A percentile compares a stretch with the other conserved stretches of the same genome.
Evolutionary conservation across 1,140 invertebrate species (phyloP).

Genomic region (Drosophila ironensis): DNA sequence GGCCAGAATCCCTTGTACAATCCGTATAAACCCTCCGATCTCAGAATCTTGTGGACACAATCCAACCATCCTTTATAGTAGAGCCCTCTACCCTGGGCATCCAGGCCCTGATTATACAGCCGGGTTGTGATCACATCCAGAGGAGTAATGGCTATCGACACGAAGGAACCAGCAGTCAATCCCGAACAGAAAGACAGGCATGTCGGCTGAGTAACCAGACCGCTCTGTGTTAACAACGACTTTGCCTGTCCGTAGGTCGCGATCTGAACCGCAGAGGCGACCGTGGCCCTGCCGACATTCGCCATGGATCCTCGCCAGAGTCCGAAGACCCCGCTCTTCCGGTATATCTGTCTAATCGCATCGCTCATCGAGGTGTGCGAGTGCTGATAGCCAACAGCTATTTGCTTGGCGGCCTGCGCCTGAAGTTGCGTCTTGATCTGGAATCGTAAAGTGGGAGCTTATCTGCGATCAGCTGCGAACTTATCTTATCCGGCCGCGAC

Average conservation of each 20-base stretch:
- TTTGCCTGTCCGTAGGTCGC: slow-evolving; percentile 89
- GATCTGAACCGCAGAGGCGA: slow-evolving; percentile 93
- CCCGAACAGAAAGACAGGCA: slow-evolving; percentile 89
- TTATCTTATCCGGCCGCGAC: slow-evolving; percentile 28
- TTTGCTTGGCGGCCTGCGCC: slow-evolving; percentile 87
- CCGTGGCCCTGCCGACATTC: slow-evolving; percentile 89
- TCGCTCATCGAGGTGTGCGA: slow-evolving; percentile 86
- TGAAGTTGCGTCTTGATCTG: slow-evolving; percentile 94
- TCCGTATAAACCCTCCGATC: slow-evolving; percentile 89
- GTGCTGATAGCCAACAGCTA: slow-evolving; percentile 96
- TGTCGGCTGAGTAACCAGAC: slow-evolving; percentile 84
- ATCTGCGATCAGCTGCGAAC: neutral
- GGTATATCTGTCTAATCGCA: slow-evolving; percentile 88
- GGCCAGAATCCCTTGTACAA: slow-evolving; percentile 95
- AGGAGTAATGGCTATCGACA: slow-evolving; percentile 92
- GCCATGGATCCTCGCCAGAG: slow-evolving; percentile 90
- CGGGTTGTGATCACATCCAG: slow-evolving; percentile 95
- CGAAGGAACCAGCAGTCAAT: slow-evolving; percentile 89
- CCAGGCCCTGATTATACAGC: slow-evolving; percentile 93
- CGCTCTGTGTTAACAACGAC: slow-evolving; percentile 82
- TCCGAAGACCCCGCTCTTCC: slow-evolving; percentile 87
- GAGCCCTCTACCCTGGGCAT: slow-evolving; percentile 86
- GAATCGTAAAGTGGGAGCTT: slow-evolving; percentile 13
- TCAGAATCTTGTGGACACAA: slow-evolving; percentile 89
- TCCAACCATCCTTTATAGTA: slow-evolving; percentile 90